Conservation (phyloP, 2,888 invertebrate species). For the Bombylius discolor region DNA sequence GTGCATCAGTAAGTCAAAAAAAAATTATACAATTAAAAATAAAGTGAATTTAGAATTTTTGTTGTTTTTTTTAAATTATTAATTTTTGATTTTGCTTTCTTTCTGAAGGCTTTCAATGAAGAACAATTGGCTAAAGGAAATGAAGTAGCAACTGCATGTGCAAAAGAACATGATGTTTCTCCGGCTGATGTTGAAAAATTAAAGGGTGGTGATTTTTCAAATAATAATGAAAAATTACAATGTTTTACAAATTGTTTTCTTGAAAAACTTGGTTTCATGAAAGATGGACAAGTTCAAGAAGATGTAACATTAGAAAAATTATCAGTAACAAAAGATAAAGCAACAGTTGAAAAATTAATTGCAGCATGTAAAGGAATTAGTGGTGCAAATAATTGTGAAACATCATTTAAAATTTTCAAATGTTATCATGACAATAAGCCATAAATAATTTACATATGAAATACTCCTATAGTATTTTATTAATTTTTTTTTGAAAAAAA, state of each 20-base stretch:
- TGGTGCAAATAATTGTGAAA: conserved; percentile 6
- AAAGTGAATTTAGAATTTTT: neutral
- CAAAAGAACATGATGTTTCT: conserved; percentile 18
- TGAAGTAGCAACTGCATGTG: conserved; percentile 18
- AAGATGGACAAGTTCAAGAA: conserved; percentile 21
- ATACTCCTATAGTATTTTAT: too few relatives aligned
- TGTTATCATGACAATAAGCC: neutral
- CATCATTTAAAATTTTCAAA: neutral
- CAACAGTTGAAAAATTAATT: conserved; percentile 2
- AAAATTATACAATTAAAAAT: neutral
- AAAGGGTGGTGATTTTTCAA: conserved; percentile 19
- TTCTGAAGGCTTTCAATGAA: conserved; percentile 13
- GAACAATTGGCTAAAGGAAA: conserved; percentile 24
- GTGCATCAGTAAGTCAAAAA: conserved; percentile 4
- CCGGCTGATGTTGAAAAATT: conserved; percentile 21
- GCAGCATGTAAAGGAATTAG: conserved; percentile 8
- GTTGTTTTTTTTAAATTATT: neutral
- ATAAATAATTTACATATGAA: neutral
- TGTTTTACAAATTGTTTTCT: conserved; percentile 30
- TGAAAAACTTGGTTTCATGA: conserved; percentile 23
- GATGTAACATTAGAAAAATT: conserved; percentile 12
- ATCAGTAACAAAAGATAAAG: conserved; percentile 1
- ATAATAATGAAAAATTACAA: conserved; percentile 19
- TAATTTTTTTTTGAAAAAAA: too few relatives aligned
- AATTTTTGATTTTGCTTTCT: neutral